phyloP scores from a whole-genome alignment of 2,797 vertebrate species.

The Antennarius maculatus region DNA sequence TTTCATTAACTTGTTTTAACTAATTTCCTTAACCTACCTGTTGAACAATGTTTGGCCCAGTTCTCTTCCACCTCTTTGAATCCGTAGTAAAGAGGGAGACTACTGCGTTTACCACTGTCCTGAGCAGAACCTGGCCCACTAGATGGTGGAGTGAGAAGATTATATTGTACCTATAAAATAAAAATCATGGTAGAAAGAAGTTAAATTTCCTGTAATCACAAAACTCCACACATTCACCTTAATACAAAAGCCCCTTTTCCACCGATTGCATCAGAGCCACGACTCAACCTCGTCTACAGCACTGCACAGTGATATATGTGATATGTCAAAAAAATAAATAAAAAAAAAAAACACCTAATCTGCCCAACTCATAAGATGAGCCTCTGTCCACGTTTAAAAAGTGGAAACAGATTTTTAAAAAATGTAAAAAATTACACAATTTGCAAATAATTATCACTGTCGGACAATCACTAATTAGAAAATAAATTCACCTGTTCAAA shows the following conservation, averaged over 20 bases:
- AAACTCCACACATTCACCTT: neutral
- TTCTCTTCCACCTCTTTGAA: conserved; percentile 99
- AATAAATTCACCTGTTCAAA: conserved; percentile 90
- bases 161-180: conserved; percentile 90
- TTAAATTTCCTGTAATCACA: neutral
- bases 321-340: no score
- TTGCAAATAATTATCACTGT: neutral
- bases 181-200: neutral
- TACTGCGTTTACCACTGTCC: conserved; percentile 82
- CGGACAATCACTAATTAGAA: neutral
- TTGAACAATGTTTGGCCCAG: conserved; percentile 94
- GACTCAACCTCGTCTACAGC: no score
- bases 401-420: no score
- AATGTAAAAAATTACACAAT: no score
- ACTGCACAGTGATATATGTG: no score
- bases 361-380: no score
- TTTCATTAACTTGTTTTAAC: conserved; percentile 2
- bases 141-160: conserved; percentile 92
- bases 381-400: no score
- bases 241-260: neutral
- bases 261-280: no score
- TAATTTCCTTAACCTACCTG: conserved; percentile 75
- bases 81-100: conserved; percentile 90
- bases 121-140: conserved; percentile 84
- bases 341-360: no score